These are phyloP conservation scores for Oxyruncus cristatus DNA, from an alignment of 2,113 vertebrate genomes.

Conservation along the genomic window DNA sequence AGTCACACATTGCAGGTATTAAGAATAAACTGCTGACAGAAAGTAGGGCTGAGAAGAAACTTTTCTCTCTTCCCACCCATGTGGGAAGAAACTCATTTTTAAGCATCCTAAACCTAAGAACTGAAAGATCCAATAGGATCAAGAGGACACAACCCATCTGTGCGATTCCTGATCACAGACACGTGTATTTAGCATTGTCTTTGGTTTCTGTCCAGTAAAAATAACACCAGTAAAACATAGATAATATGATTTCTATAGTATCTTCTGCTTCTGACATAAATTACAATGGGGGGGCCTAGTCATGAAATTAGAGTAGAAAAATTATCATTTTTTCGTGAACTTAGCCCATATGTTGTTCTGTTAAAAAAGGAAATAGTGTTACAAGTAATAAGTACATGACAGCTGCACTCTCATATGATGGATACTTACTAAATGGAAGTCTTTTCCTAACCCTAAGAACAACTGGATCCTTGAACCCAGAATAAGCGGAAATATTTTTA, in stretches of 20 bases:
- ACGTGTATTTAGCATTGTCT: background rate
- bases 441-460: background rate
- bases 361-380: background rate
- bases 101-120: background rate
- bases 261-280: background rate
- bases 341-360: background rate
- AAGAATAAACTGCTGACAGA: background rate
- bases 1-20: background rate
- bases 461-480: accelerated
- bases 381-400: background rate
- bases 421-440: background rate
- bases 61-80: background rate
- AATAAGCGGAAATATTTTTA: background rate
- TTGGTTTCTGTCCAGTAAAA: background rate
- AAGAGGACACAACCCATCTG: background rate
- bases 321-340: accelerated
- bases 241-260: background rate
- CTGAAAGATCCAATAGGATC: background rate
- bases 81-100: background rate
- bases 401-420: background rate
- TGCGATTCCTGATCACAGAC: background rate
- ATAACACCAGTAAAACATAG: background rate
- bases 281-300: background rate
- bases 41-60: background rate
- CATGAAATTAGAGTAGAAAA: background rate